Evolutionary conservation across 1,140 invertebrate species (phyloP), one percentile per base, ranked within the genome.

Genomic region (Drosophila trapezifrons): DNA sequence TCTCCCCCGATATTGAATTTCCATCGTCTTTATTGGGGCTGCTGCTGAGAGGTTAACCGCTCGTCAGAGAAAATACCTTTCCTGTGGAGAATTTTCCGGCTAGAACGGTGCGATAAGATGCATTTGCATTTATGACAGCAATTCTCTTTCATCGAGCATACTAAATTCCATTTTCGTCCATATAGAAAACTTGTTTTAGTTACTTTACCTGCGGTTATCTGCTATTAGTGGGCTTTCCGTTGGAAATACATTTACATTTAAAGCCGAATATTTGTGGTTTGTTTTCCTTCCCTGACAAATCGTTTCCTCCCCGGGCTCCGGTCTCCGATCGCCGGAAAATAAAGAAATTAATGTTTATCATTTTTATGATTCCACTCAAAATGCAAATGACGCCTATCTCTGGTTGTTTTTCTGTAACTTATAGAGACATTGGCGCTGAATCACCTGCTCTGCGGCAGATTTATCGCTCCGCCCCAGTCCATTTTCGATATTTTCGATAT

Each of bases 281-380:
- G 74, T 74, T 82, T 83, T 83, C 71, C 69, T 65, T 67, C 76
- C 66, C 80, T 64, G 80, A 84, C 80, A 84, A 79, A 79, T 84
- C 80, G 71, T 76, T 84, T 79, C 80, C 80, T 47, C 49, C 52
- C 37, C 60, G 9, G 29, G 45, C 49, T 66, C 37, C 46, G 9
- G 29, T 12, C 9, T 29, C 8, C 7, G 9, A 10, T n/a, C 65
- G n/a, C 42, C 63, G 40, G 69, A 74, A 72, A 72, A 73, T 74
- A 62, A 63, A 79, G 71, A 83, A 83, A 83, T 79, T 83, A 84
- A 84, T 78, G 76, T 83, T 79, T 83, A 79, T 84, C 76, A 83
- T 76, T 84, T 83, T 79, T 71, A 64, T 78, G 80, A 72, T 46
- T 38, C 69, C 80, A 83, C 75, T 83, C 49, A 78, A 82, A 78